These are phyloP conservation scores for Pterocles orientalis DNA, from an alignment of 2,113 vertebrate genomes.

Conservation along the genomic window DNA sequence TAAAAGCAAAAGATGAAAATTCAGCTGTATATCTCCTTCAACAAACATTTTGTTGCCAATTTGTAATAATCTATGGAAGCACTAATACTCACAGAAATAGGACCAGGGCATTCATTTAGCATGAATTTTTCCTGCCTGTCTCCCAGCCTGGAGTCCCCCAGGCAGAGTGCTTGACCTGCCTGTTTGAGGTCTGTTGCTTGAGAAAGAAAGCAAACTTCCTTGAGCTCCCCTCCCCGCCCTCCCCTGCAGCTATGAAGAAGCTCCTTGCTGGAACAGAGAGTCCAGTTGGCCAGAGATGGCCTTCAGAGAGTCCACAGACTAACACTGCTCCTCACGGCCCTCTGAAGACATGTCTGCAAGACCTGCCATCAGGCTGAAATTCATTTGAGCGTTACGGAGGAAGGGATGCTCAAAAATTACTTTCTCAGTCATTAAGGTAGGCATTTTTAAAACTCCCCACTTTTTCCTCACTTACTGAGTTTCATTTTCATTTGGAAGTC, in stretches of 20 bases:
- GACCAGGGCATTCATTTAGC: background rate
- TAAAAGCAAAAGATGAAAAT: background rate
- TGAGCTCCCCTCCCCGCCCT: background rate
- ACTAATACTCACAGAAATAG: background rate
- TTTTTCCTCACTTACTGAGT: background rate
- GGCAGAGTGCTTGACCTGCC: background rate
- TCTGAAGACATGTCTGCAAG: background rate
- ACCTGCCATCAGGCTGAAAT: background rate
- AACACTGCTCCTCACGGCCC: background rate
- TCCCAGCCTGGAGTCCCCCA: background rate
- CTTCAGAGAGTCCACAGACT: background rate
- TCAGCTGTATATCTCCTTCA: background rate
- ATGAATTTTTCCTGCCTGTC: background rate
- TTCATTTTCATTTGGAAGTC: background rate
- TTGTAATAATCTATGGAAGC: background rate
- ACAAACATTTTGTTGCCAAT: background rate
- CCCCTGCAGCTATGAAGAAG: background rate
- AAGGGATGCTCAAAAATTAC: background rate
- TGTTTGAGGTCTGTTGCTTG: background rate
- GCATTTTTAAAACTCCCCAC: background rate
- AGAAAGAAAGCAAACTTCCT: background rate
- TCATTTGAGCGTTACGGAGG: background rate
- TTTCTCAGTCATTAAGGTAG: fast-evolving
- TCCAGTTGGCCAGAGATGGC: background rate
- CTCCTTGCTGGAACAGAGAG: background rate